Conservation (phyloP, 2,888 invertebrate genomes). For the Stenoptilia bipunctidactyla region DNA sequence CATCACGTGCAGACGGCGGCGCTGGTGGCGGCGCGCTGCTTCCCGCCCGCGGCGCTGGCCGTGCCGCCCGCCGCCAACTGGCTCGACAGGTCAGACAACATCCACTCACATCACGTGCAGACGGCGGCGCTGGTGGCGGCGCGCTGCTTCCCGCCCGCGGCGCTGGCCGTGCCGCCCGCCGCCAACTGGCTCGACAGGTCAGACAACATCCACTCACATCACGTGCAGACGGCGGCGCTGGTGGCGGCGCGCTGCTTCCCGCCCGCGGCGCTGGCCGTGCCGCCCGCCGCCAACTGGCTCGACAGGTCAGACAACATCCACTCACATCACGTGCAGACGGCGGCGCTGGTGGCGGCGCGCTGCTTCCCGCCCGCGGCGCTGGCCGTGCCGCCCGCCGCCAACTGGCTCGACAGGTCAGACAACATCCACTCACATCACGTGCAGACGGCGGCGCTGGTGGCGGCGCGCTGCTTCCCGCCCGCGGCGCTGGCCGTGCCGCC, state of each 20-base stretch:
- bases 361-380: conserved; percentile 81
- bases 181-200: conserved; percentile 82
- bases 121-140: conserved; percentile 87
- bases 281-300: no score
- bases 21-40: conserved; percentile 83
- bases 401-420: conserved; percentile 77
- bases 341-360: conserved; percentile 84
- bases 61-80: no score
- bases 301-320: conserved; percentile 58
- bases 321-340: conserved; percentile 93
- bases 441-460: conserved; percentile 88
- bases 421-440: conserved; percentile 76
- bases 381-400: conserved; percentile 73
- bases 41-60: conserved; percentile 77
- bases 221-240: conserved; percentile 91
- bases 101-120: conserved; percentile 87
- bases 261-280: conserved; percentile 77
- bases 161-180: conserved; percentile 75
- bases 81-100: conserved; percentile 72
- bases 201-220: conserved; percentile 72
- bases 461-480: conserved; percentile 82
- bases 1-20: conserved; percentile 94
- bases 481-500: conserved; percentile 77
- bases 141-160: conserved; percentile 80
- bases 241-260: conserved; percentile 85